Evolutionary conservation across 2,797 vertebrate genomes (phyloP), one percentile per base, ranked within the genome.

Genomic region (Girardinus metallicus): DNA sequence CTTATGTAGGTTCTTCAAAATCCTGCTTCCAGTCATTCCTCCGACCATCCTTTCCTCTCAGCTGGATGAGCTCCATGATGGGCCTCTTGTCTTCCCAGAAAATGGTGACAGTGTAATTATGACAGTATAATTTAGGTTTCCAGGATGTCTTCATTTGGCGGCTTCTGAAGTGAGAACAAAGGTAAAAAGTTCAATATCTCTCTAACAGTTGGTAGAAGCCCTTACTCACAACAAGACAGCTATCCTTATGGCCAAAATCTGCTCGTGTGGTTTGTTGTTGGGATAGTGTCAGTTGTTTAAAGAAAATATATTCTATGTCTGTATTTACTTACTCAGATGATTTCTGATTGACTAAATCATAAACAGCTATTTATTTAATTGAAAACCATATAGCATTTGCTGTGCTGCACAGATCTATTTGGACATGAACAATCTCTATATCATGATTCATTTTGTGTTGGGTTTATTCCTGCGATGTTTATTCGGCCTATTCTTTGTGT

Each of bases 101-200:
- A 92, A 94, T 92, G 83, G 76, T 80, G 88, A 93, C 81, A 47
- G 88, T 95, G 76, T 95, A 96, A 96, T 96, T 96, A 95, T 88
- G 87, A 92, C 93, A 79, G 86, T 96, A 88, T 95, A 95, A 95
- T 96, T 96, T 95, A 91, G 92, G 91, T 93, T 94, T 94, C 82
- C 87, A 46, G 86, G 85, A 93, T 92, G 89, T 93, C 77, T 85
- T 94, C 91, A 94, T 91, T 94, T 91, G 87, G 88, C 82, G 91
- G 85, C 90, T 89, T 94, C 89, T 81, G 77, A 92, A 86, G 78
- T 82, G 81, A 92, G 79, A 68, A 77, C 80, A 80, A 86, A 92
- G 93, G 95, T 95, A 87, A 95, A 95, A 91, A 94, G 93, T 95
- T 96, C 92, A 94, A 60, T 80, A 80, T 89, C 85, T 90, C 86